Base-by-base conservation (phyloP, 2,113 vertebrate genomes). In the Clarias magur region DNA sequence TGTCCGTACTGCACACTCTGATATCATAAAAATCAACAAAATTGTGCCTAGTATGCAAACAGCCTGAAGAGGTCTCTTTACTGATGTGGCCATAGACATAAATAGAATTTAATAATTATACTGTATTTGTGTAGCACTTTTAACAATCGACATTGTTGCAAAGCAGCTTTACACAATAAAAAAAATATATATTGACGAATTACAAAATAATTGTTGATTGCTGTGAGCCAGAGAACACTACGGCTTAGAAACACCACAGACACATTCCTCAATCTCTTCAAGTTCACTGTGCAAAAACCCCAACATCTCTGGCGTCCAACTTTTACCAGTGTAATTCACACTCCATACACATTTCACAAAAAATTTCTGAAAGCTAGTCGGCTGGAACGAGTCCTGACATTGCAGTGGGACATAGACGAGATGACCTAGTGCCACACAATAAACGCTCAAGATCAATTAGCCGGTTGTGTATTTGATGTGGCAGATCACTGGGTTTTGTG, bases 361-460 rank as follows among this genome's bases (percentile, higher is more conserved):
- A 16, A 42, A 30, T 10, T 21, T 21, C 67, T 19, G 27, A 59
- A 38, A 54, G 67, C 65, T 65, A 19, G 30, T 30, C 17, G 53
- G 30, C 34, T 56, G 9, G 9, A 30, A 3, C 21, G 10, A 79
- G 57, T n/a, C 60, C 57, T 56, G 10, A 54, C 53, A 16, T 27
- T 73, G 56, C 25, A 13, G 23, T 23, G 70, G 30, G 63, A 78
- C 11, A 21, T 25, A 76, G 70, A 80, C 65, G 17, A 25, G 82
- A 48, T 83, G 13, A 86, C 16, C 1, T 48, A 53, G 68, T 15
- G 25, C 38, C 17, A 80, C 62, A 85, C 53, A 87, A 62, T 82
- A 81, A 63, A 86, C 10, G 27, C 80, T 15, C 7, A 27, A 42
- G 38, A 86, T 89, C 88, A 84, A 84, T 86, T 82, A 65, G 78